Base-by-base conservation (phyloP, 1,140 invertebrate species). In the Apis mellifera region DNA sequence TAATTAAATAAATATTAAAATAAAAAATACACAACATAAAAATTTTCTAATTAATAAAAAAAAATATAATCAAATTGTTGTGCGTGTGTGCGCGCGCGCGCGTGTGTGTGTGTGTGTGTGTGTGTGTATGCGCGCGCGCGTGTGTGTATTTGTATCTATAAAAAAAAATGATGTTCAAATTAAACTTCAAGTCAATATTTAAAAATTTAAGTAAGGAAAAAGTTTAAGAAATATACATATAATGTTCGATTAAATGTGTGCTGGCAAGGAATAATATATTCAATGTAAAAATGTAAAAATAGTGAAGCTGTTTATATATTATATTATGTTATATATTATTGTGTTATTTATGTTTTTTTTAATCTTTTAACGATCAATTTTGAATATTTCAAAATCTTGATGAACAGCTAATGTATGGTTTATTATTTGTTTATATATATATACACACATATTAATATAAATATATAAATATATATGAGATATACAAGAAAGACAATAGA, bases 271-370 rank as follows among this genome's bases (percentile, higher is more conserved):
- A 19, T 87, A 80, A 13, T 79, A 68, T 57, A 75, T 83, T 78
- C 54, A n/a, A 19, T 74, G 54, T 85, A 87, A 85, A 76, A n/a
- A 19, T 74, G 54, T 85, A 87, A 85, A 76, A 85, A 83, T 68
- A 87, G 72, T 83, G 65, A 83, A 85, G 79, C 70, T 55, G 55
- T 64, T 65, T 75, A 59, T 26, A 26, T 26, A 26, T 26, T 26
- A 26, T 26, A 26, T 26, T 26, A 26, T 48, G 23, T 32, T 21
- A 21, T 17, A 17, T 55, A 60, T 68, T 76, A 32, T 23, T 4
- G 55, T 77, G 65, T 82, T 69, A 77, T 69, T 54, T 17, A 2
- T 21, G 19, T 69, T 64, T 79, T 23, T 32, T 17, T 59, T 76
- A 59, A 82, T 48, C 42, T 23, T 68, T 69, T 76, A 60, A 12